A percentile compares a stretch with the other conserved stretches of the same genome.
Evolutionary conservation across 2,888 invertebrate species (phyloP).

Genomic region (Heteropelma amictum): DNA sequence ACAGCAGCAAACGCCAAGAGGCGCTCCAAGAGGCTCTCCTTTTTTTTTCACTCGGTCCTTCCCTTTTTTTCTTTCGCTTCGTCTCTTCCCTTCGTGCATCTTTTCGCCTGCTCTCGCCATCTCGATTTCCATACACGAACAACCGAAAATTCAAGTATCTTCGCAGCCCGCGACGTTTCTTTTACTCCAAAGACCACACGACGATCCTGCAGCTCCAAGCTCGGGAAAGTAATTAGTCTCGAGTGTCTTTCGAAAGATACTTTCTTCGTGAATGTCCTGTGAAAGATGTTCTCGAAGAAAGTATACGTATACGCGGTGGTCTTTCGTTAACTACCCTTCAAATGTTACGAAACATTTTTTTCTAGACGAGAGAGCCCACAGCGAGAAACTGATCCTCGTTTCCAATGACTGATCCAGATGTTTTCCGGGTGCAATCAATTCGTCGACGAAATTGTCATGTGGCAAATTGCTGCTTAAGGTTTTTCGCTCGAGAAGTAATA

Average conservation of each 20-base stretch:
- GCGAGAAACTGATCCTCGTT: background rate
- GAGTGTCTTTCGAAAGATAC: constrained; percentile 33
- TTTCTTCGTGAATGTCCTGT: constrained; percentile 14
- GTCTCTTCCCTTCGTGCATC: constrained; percentile 17
- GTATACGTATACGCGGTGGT: background rate
- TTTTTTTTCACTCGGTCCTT: background rate
- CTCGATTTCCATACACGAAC: background rate
- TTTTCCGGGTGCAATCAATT: background rate
- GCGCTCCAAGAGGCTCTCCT: constrained; percentile 52
- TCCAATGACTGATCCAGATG: constrained; percentile 18
- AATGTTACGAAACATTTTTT: constrained; percentile 31
- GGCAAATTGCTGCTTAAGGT: background rate
- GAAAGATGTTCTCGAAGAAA: constrained; percentile 1
- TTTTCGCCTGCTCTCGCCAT: background rate
- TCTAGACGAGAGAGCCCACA: background rate
- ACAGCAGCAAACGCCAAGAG: constrained; percentile 41
- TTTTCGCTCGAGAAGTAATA: too few species aligned
- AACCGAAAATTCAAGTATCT: constrained; percentile 47
- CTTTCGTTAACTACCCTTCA: constrained; percentile 30
- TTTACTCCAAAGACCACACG: constrained; percentile 13
- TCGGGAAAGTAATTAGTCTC: constrained; percentile 53
- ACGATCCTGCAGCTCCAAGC: background rate
- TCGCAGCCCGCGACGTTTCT: constrained; percentile 35
- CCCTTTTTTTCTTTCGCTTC: constrained; percentile 6
- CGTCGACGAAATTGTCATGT: background rate